phyloP scores from a whole-genome alignment of 2,113 vertebrate genomes.

The Pelmatolapia mariae region DNA sequence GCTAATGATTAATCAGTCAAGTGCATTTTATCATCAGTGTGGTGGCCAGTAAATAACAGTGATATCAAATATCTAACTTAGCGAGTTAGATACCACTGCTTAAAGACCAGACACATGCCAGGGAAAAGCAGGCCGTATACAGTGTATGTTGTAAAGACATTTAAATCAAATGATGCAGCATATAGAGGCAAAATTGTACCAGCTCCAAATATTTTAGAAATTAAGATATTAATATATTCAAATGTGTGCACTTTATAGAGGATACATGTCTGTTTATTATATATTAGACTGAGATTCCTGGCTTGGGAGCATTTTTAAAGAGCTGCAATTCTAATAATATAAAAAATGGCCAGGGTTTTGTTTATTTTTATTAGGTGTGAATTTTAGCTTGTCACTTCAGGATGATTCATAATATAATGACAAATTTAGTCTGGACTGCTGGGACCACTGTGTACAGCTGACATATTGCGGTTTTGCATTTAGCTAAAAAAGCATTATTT shows the following conservation, averaged over 20 bases:
- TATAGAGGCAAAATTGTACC: background rate
- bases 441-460: background rate
- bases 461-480: constrained; percentile 2
- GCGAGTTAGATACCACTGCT: background rate
- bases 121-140: background rate
- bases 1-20: background rate
- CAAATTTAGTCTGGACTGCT: background rate
- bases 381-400: background rate
- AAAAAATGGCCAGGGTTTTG: background rate
- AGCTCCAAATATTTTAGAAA: background rate
- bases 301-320: background rate
- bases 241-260: background rate
- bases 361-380: constrained; percentile 21
- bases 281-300: background rate
- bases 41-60: background rate
- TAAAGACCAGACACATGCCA: background rate
- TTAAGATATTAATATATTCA: background rate
- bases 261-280: background rate
- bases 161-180: background rate
- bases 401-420: constrained; percentile 23
- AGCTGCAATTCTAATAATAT: background rate
- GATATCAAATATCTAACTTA: too few species aligned
- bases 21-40: background rate
- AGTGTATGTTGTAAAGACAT: background rate
- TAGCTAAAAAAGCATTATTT: background rate